These are phyloP conservation scores for Hirtodrosophila trivittata DNA, from an alignment of 2,888 invertebrate species.

Conservation along the genomic window DNA sequence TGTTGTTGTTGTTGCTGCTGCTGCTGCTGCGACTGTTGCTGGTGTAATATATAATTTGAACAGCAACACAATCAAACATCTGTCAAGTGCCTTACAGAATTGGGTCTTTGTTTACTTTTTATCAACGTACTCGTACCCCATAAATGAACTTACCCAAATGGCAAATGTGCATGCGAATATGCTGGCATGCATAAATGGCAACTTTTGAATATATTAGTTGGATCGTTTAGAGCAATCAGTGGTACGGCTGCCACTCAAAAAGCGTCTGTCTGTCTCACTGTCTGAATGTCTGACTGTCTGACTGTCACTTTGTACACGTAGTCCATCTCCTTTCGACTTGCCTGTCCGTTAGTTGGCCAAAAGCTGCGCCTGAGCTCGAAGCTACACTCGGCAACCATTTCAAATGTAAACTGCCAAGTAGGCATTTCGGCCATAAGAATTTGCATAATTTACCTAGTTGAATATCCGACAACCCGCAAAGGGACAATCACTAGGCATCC, in stretches of 20 bases:
- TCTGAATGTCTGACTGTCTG: too few species aligned
- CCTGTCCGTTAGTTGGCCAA: conserved; percentile 3
- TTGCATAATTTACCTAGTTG: conserved; percentile 73
- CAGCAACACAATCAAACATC: conserved; percentile 63
- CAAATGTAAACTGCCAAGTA: conserved; percentile 71
- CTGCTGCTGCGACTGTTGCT: conserved; percentile 33
- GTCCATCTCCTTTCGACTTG: conserved; percentile 16
- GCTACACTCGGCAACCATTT: conserved; percentile 36
- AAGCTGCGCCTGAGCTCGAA: too few species aligned
- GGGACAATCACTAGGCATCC: conserved; percentile 43
- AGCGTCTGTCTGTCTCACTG: conserved; percentile 25
- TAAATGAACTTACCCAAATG: conserved; percentile 57
- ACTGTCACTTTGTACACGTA: neutral
- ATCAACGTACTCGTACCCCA: conserved; percentile 36
- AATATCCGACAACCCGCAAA: conserved; percentile 61
- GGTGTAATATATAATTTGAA: conserved; percentile 58
- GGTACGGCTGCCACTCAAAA: conserved; percentile 57
- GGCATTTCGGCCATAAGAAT: conserved; percentile 65
- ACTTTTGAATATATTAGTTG: conserved; percentile 71
- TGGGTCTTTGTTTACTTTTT: conserved; percentile 65
- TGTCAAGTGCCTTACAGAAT: conserved; percentile 61
- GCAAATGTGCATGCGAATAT: conserved; percentile 51
- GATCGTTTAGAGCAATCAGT: conserved; percentile 70
- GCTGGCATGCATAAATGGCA: conserved; percentile 58
- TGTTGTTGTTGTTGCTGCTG: conserved; percentile 20